A percentile compares a stretch with the other conserved stretches of the same genome.
Evolutionary conservation across 1,140 invertebrate genomes (phyloP).

Genomic region (Pseudomyrmex cubaensis): DNA sequence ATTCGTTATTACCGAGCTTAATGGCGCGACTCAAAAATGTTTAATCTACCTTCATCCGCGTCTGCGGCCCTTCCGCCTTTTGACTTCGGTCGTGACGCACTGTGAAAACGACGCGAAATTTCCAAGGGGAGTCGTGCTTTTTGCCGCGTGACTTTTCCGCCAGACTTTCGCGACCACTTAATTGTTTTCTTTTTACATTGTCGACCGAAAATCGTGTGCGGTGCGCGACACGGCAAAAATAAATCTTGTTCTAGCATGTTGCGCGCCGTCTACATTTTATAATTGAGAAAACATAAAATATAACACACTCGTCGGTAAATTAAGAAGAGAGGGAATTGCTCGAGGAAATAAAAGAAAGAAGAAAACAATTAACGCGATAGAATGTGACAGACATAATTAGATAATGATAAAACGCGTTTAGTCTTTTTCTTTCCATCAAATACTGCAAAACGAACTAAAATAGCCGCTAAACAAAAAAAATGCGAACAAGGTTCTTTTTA

Average conservation of each 20-base stretch:
- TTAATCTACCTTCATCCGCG: slow-evolving; percentile 66
- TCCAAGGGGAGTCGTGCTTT: slow-evolving; percentile 24
- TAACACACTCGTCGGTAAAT: neutral
- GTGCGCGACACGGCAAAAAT: neutral
- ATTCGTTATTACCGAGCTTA: slow-evolving; percentile 73
- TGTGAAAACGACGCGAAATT: slow-evolving; percentile 1
- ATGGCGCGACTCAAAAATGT: slow-evolving; percentile 70
- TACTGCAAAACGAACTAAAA: neutral
- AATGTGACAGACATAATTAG: too few relatives aligned
- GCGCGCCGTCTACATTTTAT: neutral
- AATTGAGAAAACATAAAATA: neutral
- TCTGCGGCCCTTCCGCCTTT: slow-evolving; percentile 46
- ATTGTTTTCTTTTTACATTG: slow-evolving; percentile 43
- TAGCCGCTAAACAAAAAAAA: neutral
- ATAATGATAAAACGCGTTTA: neutral
- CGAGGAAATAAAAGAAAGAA: neutral
- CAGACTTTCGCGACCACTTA: slow-evolving; percentile 39
- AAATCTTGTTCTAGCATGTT: neutral
- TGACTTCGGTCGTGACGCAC: slow-evolving; percentile 33
- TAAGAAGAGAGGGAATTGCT: neutral
- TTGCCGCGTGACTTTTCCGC: slow-evolving; percentile 23
- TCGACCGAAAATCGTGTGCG: slow-evolving; percentile 17
- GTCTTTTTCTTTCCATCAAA: neutral
- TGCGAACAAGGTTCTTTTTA: neutral
- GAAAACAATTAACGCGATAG: too few relatives aligned